A percentile compares a stretch with the other conserved stretches of the same genome.
These are phyloP conservation scores for Ceyx margarethae DNA, from an alignment of 2,113 vertebrate species.

Conservation along the genomic window DNA sequence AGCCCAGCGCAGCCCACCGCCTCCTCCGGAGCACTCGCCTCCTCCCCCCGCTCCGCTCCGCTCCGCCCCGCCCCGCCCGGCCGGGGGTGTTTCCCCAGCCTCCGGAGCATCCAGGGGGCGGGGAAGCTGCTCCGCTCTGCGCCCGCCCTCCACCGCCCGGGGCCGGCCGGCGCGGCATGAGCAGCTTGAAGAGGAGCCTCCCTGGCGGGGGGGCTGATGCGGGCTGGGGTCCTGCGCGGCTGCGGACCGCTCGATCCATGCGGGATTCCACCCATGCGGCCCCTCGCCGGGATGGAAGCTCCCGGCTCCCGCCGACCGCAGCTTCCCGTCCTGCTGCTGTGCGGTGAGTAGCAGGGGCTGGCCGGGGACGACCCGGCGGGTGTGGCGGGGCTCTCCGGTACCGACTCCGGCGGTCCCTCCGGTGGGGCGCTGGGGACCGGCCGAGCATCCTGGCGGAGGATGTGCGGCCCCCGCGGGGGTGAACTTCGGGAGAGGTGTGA, in stretches of 20 bases:
- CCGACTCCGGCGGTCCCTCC: not conserved
- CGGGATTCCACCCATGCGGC: not conserved
- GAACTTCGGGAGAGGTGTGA: not conserved
- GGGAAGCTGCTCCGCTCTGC: not conserved
- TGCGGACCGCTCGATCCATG: not conserved
- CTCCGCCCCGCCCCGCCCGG: not conserved
- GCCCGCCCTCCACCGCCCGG: not conserved
- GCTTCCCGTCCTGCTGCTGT: conserved; percentile 1
- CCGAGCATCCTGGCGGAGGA: not conserved
- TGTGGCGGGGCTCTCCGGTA: not conserved
- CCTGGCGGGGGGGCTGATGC: not conserved
- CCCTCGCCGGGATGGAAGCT: conserved; percentile 5
- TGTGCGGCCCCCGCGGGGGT: not conserved
- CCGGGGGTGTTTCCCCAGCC: not conserved
- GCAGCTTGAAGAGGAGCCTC: not conserved
- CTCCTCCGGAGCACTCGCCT: not conserved
- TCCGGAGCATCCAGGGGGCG: not conserved
- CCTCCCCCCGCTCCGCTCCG: no score
- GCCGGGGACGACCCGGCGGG: no score
- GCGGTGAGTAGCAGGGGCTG: conserved; percentile 1
- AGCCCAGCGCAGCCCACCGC: no score
- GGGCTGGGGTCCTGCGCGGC: not conserved
- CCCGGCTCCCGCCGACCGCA: not conserved
- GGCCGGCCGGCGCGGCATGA: not conserved
- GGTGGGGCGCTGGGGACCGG: no score